These are phyloP conservation scores for Dicyrtoma fusca DNA, from an alignment of 2,888 invertebrate genomes.

Conservation along the genomic window DNA sequence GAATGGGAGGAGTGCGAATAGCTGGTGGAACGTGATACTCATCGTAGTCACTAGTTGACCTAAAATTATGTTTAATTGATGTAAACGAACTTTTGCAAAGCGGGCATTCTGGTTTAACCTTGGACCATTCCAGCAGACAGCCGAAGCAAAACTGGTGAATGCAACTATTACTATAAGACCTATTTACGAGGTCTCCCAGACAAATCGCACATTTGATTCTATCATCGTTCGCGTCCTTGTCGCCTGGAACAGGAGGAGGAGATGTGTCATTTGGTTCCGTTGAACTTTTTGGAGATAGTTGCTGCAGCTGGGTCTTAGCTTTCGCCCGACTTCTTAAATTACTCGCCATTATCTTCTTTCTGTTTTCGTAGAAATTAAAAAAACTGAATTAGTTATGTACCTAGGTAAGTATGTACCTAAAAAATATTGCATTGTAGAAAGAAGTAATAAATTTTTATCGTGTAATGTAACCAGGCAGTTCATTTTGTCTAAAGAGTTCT, in stretches of 20 bases:
- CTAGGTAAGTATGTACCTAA: no score
- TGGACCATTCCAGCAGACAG: slow-evolving; percentile 91
- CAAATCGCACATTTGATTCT: slow-evolving; percentile 83
- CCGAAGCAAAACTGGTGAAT: slow-evolving; percentile 93
- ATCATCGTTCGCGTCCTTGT: slow-evolving; percentile 36
- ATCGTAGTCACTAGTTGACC: slow-evolving; percentile 84
- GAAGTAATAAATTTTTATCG: no score
- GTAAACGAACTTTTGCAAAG: slow-evolving; percentile 90
- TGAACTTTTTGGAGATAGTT: background rate
- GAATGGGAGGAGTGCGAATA: slow-evolving; percentile 19
- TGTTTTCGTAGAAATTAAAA: background rate
- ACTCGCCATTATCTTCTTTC: slow-evolving; percentile 21
- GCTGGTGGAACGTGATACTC: slow-evolving; percentile 67
- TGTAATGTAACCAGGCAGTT: no score
- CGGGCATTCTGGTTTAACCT: slow-evolving; percentile 91
- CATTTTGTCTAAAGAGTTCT: no score
- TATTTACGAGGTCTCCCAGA: slow-evolving; percentile 80
- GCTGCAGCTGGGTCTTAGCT: background rate
- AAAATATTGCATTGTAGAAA: no score
- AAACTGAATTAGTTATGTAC: background rate
- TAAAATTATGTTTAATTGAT: slow-evolving; percentile 89
- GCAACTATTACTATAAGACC: slow-evolving; percentile 89
- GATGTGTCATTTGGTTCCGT: background rate
- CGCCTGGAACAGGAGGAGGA: background rate
- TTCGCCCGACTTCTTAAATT: slow-evolving; percentile 31